These are phyloP conservation scores for Leucophenga montana DNA, from an alignment of 2,888 invertebrate species.

Conservation along the genomic window DNA sequence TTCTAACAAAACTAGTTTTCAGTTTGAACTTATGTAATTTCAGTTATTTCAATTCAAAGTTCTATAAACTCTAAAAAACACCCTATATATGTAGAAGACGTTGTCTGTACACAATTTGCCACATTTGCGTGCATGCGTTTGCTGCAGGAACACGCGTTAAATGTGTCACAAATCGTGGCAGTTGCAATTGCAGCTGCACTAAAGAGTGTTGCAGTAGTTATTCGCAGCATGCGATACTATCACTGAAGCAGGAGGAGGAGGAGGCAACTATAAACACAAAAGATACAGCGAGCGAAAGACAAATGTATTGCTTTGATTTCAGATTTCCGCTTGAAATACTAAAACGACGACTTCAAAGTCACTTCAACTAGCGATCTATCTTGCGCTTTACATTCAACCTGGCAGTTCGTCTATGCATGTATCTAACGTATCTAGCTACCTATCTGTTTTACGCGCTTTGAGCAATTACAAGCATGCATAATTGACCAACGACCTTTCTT, in stretches of 20 bases:
- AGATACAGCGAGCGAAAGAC: background rate
- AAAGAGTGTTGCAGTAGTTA: background rate
- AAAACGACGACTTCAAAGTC: background rate
- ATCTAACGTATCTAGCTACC: no score
- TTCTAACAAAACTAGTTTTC: no score
- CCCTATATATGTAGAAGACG: no score
- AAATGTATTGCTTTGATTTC: background rate
- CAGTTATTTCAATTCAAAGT: no score
- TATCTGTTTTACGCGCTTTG: background rate
- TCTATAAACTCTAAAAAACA: no score
- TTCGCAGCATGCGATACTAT: background rate
- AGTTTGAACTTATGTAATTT: no score
- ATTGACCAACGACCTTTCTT: slow-evolving; percentile 25
- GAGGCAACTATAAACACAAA: background rate
- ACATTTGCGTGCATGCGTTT: slow-evolving; percentile 8
- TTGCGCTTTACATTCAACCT: background rate
- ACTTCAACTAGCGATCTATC: background rate
- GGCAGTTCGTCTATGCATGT: no score
- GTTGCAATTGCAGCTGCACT: background rate
- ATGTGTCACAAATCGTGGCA: slow-evolving; percentile 1
- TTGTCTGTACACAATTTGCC: slow-evolving; percentile 8
- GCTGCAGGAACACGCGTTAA: slow-evolving; percentile 8
- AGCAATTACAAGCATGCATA: slow-evolving; percentile 17
- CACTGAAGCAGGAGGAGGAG: background rate
- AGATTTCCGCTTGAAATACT: background rate